phyloP scores from a whole-genome alignment of 1,140 invertebrate species.

The Bradynema listronoti region DNA sequence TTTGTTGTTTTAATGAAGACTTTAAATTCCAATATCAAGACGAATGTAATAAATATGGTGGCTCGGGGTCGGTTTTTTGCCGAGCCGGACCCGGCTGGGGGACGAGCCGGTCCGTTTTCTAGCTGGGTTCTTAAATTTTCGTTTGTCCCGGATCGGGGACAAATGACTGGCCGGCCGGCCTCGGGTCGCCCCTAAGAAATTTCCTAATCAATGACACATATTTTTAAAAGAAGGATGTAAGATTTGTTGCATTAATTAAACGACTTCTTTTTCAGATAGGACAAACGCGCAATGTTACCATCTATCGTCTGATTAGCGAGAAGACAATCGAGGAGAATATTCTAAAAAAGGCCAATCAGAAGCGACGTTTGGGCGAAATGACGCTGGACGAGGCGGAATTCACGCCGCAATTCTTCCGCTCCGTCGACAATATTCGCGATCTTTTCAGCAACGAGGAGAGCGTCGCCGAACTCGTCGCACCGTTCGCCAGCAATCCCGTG shows the following conservation, averaged over 20 bases:
- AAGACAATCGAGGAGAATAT: constrained; percentile 99
- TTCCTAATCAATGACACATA: too few relatives aligned
- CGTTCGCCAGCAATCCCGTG: not conserved
- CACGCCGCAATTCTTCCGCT: constrained; percentile 92
- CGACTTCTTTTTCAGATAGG: constrained; percentile 78
- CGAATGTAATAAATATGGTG: too few relatives aligned
- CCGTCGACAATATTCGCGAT: constrained; percentile 61
- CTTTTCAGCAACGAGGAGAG: constrained; percentile 47
- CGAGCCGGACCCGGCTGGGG: too few relatives aligned
- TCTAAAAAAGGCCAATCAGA: constrained; percentile 95
- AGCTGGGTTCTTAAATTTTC: too few relatives aligned
- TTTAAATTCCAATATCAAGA: too few relatives aligned
- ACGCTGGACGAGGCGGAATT: constrained; percentile 98
- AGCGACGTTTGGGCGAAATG: constrained; percentile 84
- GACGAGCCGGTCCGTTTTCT: too few relatives aligned
- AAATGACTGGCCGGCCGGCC: too few relatives aligned
- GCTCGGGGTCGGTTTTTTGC: constrained; percentile 32
- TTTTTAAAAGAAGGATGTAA: constrained; percentile 8
- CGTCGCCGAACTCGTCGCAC: constrained; percentile 21
- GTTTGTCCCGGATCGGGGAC: too few relatives aligned
- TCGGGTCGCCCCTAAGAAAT: too few relatives aligned
- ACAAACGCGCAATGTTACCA: constrained; percentile 97
- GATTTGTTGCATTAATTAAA: too few relatives aligned
- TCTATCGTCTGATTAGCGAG: constrained; percentile 90
- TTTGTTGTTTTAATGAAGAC: too few relatives aligned